A percentile compares a stretch with the other conserved stretches of the same genome.
phyloP scores from a whole-genome alignment of 2,113 vertebrate species.

The Xiphophorus hellerii region DNA sequence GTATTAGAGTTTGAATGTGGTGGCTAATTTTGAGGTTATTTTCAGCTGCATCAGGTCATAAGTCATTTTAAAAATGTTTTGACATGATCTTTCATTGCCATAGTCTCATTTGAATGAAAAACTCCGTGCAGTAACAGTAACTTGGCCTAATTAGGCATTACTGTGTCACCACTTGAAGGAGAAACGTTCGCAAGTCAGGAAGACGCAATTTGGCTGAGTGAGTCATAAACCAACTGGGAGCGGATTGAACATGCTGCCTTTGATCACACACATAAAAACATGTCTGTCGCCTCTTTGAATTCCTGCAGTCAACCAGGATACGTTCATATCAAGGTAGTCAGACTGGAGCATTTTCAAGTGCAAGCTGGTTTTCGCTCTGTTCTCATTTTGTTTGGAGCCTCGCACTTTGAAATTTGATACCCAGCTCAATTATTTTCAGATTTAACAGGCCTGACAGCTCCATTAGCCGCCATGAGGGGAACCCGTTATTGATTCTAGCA shows the following conservation, averaged over 20 bases:
- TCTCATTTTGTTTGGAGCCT: conserved; percentile 12
- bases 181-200: conserved; percentile 12
- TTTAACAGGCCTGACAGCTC: conserved; percentile 23
- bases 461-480: conserved; percentile 18
- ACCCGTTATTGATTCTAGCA: conserved; percentile 4
- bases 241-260: conserved; percentile 44
- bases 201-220: conserved; percentile 25
- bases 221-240: conserved; percentile 47
- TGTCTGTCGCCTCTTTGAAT: conserved; percentile 24
- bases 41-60: not conserved
- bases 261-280: conserved; percentile 47
- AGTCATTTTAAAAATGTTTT: not conserved
- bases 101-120: not conserved
- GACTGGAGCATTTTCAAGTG: conserved; percentile 22
- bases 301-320: conserved; percentile 28
- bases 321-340: conserved; percentile 22
- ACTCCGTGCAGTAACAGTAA: conserved; percentile 10
- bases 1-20: not conserved
- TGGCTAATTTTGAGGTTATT: not conserved
- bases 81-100: not conserved
- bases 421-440: conserved; percentile 9
- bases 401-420: conserved; percentile 18
- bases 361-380: conserved; percentile 14
- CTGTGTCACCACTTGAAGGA: conserved; percentile 23
- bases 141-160: conserved; percentile 41